Evolutionary conservation across 2,113 vertebrate species (phyloP).

Genomic region (Mirza zaza): DNA sequence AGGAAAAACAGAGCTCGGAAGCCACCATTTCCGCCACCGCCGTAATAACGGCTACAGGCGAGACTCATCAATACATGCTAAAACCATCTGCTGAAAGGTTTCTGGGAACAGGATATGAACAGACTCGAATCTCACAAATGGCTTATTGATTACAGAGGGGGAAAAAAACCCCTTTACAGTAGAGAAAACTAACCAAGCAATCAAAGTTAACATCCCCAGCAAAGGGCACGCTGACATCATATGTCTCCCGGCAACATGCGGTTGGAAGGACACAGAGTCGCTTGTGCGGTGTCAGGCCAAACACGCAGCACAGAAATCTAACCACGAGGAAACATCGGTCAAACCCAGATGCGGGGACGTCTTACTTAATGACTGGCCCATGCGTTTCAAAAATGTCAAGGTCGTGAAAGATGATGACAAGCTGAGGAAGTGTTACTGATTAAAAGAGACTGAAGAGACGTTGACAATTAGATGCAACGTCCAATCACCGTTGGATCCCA

Average conservation of each 20-base stretch:
- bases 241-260: neutral
- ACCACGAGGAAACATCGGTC: neutral
- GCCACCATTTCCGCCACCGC: neutral
- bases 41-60: neutral
- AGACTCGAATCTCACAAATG: neutral
- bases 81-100: neutral
- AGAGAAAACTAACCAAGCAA: neutral
- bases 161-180: neutral
- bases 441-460: neutral
- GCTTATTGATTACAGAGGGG: neutral
- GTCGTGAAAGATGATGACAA: neutral
- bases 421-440: neutral
- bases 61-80: neutral
- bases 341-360: neutral
- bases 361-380: neutral
- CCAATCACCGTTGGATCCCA: neutral
- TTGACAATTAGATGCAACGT: neutral
- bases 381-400: neutral
- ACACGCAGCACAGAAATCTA: neutral
- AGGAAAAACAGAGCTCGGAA: neutral
- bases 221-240: neutral
- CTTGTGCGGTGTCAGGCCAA: too few relatives aligned
- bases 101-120: neutral
- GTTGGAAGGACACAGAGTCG: neutral
- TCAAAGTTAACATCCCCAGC: neutral